phyloP scores from a whole-genome alignment of 2,888 invertebrate genomes.

The Drosophila prolongata region DNA sequence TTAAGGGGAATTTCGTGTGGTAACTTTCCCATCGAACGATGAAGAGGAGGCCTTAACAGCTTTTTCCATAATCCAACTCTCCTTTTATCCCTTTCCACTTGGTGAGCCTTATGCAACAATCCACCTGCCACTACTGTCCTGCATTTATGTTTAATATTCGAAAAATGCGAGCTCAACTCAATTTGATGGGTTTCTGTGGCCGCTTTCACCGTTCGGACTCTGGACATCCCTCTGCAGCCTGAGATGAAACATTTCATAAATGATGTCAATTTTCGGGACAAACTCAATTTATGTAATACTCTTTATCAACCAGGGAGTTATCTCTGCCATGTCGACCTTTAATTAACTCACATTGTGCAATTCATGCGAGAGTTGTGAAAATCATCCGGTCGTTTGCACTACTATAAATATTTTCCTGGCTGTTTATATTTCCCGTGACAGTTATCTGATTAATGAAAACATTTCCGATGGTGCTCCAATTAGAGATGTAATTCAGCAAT shows the following conservation, averaged over 20 bases:
- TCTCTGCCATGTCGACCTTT: constrained; percentile 30
- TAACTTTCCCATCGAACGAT: not conserved
- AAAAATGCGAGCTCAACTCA: constrained; percentile 32
- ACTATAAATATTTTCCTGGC: constrained; percentile 3
- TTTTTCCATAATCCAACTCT: not conserved
- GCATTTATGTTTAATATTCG: constrained; percentile 16
- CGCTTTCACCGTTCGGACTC: constrained; percentile 18
- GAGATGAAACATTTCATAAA: constrained; percentile 31
- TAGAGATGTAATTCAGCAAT: constrained; percentile 14
- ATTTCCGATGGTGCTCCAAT: constrained; percentile 32
- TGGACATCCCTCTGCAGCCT: not conserved
- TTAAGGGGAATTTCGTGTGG: constrained; percentile 1
- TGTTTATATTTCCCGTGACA: constrained; percentile 14
- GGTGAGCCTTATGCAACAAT: constrained; percentile 11
- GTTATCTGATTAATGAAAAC: constrained; percentile 21
- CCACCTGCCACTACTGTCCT: constrained; percentile 10
- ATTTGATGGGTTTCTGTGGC: constrained; percentile 15
- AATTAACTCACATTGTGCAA: constrained; percentile 35
- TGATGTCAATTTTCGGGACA: constrained; percentile 21
- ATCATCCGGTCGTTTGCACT: not conserved
- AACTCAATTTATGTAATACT: constrained; percentile 30
- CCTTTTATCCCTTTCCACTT: not conserved
- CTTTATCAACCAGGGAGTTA: constrained; percentile 3
- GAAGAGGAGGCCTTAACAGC: not conserved
- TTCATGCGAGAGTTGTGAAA: constrained; percentile 9